Evolutionary conservation across 2,113 vertebrate species (phyloP), one percentile per base, ranked within the genome.

Genomic region (Myrmecobius fasciatus): DNA sequence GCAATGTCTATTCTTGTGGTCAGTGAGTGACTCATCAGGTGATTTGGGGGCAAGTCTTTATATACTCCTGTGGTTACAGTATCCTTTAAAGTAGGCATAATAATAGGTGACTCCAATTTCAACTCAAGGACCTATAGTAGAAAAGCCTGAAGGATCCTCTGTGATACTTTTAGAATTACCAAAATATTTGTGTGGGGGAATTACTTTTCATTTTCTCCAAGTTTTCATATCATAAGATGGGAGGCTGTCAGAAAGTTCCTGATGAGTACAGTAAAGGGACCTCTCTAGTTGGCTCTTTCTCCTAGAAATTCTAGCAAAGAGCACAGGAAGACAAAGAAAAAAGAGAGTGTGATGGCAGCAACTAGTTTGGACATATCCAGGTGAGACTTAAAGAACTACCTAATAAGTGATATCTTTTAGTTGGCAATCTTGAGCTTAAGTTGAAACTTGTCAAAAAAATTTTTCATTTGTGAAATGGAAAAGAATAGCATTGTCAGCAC

Each of bases 1-100:
- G n/a, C n/a, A 83, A 83, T 83, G 22, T 83, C 67, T 83, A 43
- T 43, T 43, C 36, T 83, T 83, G 67, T 43, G 67, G 67, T 83
- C 67, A 83, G 67, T 83, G n/a, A 83, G n/a, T 83, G 67, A 83
- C 67, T 83, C 67, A 83, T 83, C 67, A 83, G 67, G 67, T 43
- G 67, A 83, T 83, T 83, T 83, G 67, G 67, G 67, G 67, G 36
- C 67, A 83, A 83, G 7, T 83, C 20, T 83, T 43, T 83, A 43
- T 83, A 83, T 0, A n/a, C n/a, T 43, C n/a, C 67, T 43, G n/a
- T 43, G 43, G 20, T 83, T 83, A n/a, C 67, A 83, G 36, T 43
- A 7, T 83, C n/a, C n/a, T 83, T 83, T 83, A 83, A 43, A 83
- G 36, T 24, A 83, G 67, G n/a, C 67, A 43, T 83, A 43, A 75